These are phyloP conservation scores for Hanleya hanleyi DNA, from an alignment of 2,888 invertebrate genomes.

Conservation along the genomic window DNA sequence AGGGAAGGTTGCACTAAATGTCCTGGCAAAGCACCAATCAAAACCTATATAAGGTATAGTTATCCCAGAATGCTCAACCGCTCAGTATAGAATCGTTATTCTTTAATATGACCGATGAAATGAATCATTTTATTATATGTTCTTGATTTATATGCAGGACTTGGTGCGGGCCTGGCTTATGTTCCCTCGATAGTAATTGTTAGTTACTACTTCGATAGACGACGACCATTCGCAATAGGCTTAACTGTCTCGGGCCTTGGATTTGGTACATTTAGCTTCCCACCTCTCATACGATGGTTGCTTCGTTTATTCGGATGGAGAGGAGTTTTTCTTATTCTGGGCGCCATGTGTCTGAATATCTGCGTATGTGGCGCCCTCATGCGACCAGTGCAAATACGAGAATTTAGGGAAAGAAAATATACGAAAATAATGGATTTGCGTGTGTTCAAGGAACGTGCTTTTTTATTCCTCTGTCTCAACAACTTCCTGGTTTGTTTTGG, in stretches of 20 bases:
- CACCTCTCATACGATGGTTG: slow-evolving; percentile 47
- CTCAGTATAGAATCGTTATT: too few species aligned
- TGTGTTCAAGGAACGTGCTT: slow-evolving; percentile 46
- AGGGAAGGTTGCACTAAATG: too few species aligned
- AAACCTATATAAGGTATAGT: background rate
- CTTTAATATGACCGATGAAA: too few species aligned
- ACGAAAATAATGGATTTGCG: slow-evolving; percentile 40
- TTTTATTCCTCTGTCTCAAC: slow-evolving; percentile 43
- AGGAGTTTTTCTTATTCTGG: slow-evolving; percentile 48
- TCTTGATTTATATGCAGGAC: too few species aligned
- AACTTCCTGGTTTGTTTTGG: slow-evolving; percentile 51
- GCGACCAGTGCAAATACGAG: slow-evolving; percentile 31
- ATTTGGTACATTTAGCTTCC: slow-evolving; percentile 53
- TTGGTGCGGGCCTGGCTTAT: slow-evolving; percentile 52
- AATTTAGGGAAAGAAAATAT: slow-evolving; percentile 14
- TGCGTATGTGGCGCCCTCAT: slow-evolving; percentile 48
- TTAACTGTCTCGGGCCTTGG: slow-evolving; percentile 55
- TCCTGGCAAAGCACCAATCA: too few species aligned
- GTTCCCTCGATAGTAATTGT: slow-evolving; percentile 51
- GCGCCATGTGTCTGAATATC: slow-evolving; percentile 50
- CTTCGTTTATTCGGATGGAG: slow-evolving; percentile 48
- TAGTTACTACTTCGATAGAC: slow-evolving; percentile 50
- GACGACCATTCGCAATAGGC: slow-evolving; percentile 49
- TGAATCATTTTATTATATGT: too few species aligned
- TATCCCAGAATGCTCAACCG: too few species aligned